Conservation (phyloP, 1,140 invertebrate genomes). For the Helicoverpa armigera region DNA sequence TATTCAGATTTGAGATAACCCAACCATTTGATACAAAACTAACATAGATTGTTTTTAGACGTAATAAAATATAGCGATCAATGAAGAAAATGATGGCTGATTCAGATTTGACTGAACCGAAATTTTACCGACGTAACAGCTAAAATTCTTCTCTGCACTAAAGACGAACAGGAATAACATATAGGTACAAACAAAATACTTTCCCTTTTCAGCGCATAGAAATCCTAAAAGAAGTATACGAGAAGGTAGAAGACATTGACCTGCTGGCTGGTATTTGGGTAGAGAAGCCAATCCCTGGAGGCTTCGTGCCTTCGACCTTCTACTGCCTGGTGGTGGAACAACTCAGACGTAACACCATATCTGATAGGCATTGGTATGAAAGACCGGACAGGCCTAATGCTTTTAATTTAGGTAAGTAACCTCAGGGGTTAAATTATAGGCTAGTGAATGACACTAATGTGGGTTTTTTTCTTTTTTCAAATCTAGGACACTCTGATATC, state of each 20-base stretch:
- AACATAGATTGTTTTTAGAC: too few species aligned
- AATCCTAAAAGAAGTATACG: slow-evolving; percentile 69
- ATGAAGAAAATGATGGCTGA: too few species aligned
- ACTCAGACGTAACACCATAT: slow-evolving; percentile 56
- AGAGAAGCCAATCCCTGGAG: slow-evolving; percentile 61
- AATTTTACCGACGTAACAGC: too few species aligned
- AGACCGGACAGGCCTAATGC: slow-evolving; percentile 69
- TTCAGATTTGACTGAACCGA: too few species aligned
- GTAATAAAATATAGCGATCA: too few species aligned
- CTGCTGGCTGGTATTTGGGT: slow-evolving; percentile 70
- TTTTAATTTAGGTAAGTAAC: slow-evolving; percentile 59
- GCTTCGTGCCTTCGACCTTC: slow-evolving; percentile 62
- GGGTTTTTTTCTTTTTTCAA: too few species aligned
- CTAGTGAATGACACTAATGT: too few species aligned
- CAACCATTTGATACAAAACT: too few species aligned
- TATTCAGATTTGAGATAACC: too few species aligned
- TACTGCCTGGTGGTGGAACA: slow-evolving; percentile 68
- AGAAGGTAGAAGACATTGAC: slow-evolving; percentile 73
- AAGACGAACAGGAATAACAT: too few species aligned
- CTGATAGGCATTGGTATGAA: slow-evolving; percentile 77
- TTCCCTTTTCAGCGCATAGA: slow-evolving; percentile 67
- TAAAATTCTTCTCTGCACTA: too few species aligned
- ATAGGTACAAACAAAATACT: background rate
- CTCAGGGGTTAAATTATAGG: background rate
- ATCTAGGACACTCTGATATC: too few species aligned